phyloP scores from a whole-genome alignment of 2,113 vertebrate genomes.

The Bubalus kerabau region DNA sequence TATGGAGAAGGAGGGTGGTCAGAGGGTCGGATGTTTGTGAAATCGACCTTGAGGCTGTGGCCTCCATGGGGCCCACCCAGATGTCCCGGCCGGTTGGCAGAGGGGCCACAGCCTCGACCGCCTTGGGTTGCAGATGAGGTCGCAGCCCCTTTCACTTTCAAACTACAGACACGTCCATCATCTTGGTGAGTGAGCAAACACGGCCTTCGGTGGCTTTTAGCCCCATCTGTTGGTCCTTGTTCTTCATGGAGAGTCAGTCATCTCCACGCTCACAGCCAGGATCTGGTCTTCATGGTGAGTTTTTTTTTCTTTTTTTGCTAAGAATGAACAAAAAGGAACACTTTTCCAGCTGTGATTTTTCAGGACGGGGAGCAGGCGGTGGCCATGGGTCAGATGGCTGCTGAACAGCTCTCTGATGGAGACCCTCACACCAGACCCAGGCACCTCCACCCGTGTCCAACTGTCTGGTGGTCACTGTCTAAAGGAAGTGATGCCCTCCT shows the following conservation, averaged over 20 bases:
- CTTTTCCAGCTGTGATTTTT: background rate
- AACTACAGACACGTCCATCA: rapidly evolving
- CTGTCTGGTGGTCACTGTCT: background rate
- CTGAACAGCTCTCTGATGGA: background rate
- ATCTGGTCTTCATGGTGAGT: background rate
- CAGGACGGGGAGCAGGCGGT: background rate
- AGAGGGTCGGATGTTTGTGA: background rate
- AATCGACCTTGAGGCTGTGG: background rate
- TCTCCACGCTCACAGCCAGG: background rate
- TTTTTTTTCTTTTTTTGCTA: background rate
- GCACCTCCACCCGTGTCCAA: background rate
- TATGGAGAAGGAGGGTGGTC: background rate
- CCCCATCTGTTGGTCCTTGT: background rate
- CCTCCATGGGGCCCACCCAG: rapidly evolving
- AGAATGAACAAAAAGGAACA: background rate
- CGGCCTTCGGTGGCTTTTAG: rapidly evolving
- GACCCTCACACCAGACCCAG: background rate
- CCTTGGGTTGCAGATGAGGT: too few relatives aligned
- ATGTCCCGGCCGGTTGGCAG: rapidly evolving
- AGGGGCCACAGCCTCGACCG: rapidly evolving
- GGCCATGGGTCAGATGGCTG: background rate
- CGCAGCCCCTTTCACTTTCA: rapidly evolving
- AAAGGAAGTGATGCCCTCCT: background rate
- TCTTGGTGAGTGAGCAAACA: background rate
- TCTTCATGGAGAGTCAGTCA: background rate